phyloP scores from a whole-genome alignment of 2,113 vertebrate genomes.

The Colinus virginianus region DNA sequence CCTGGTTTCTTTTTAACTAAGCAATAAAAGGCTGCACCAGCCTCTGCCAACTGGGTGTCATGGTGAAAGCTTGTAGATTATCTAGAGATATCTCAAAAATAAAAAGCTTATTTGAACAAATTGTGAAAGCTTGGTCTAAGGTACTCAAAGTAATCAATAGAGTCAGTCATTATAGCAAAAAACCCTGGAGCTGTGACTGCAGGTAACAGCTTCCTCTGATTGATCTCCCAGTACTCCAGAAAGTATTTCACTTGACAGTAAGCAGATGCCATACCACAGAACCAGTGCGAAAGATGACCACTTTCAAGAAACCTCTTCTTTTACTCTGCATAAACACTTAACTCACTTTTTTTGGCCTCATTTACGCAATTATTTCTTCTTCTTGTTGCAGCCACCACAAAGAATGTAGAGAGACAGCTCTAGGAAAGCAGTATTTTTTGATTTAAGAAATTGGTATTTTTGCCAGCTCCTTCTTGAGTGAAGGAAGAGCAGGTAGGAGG shows the following conservation, averaged over 20 bases:
- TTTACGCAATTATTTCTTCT: fast-evolving
- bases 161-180: not conserved
- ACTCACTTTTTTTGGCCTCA: not conserved
- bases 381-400: not conserved
- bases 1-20: not conserved
- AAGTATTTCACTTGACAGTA: not conserved
- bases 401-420: not conserved
- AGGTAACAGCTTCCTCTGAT: not conserved
- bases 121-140: not conserved
- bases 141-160: not conserved
- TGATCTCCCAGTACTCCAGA: not conserved
- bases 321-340: not conserved
- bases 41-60: not conserved
- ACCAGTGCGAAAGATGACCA: not conserved
- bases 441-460: not conserved
- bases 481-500: not conserved
- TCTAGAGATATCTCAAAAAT: not conserved
- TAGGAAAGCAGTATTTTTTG: not conserved
- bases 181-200: not conserved
- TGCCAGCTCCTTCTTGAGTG: not conserved
- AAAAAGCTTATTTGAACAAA: not conserved
- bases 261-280: not conserved
- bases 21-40: not conserved
- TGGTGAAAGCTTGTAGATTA: not conserved
- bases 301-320: not conserved